phyloP scores from a whole-genome alignment of 2,888 invertebrate genomes.

The Tolmerus cingulatus region DNA sequence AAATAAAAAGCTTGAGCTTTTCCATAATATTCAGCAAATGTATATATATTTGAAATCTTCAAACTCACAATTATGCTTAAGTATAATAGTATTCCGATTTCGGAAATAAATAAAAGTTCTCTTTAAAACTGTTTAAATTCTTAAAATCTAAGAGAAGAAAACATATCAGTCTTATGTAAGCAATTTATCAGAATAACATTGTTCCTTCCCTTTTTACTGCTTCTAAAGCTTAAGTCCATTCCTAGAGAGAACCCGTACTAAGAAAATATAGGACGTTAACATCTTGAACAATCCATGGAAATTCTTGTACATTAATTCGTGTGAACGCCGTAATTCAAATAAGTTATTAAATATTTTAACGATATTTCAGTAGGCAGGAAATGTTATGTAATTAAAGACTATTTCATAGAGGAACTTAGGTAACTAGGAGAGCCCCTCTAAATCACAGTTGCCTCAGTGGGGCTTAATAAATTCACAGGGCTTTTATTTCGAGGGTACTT shows the following conservation, averaged over 20 bases:
- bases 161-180: conserved; percentile 31
- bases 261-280: not conserved
- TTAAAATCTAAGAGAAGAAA: conserved; percentile 10
- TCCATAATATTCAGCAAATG: not conserved
- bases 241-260: not conserved
- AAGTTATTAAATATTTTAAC: not conserved
- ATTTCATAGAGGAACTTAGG: not conserved
- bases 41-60: not conserved
- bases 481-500: not conserved
- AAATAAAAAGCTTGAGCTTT: not conserved
- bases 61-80: not conserved
- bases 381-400: not conserved
- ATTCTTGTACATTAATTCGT: conserved; percentile 1
- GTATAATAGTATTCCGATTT: not conserved
- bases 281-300: conserved; percentile 7
- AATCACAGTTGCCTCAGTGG: not conserved
- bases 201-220: not conserved
- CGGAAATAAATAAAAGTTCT: conserved; percentile 28
- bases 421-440: not conserved
- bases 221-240: not conserved
- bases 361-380: not conserved
- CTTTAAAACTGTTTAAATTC: conserved; percentile 5
- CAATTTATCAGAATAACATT: not conserved
- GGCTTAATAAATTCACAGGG: not conserved
- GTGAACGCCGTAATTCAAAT: not conserved